Evolutionary conservation across 2,888 invertebrate genomes (phyloP), one percentile per base, ranked within the genome.

Genomic region (Deilephila porcellus): DNA sequence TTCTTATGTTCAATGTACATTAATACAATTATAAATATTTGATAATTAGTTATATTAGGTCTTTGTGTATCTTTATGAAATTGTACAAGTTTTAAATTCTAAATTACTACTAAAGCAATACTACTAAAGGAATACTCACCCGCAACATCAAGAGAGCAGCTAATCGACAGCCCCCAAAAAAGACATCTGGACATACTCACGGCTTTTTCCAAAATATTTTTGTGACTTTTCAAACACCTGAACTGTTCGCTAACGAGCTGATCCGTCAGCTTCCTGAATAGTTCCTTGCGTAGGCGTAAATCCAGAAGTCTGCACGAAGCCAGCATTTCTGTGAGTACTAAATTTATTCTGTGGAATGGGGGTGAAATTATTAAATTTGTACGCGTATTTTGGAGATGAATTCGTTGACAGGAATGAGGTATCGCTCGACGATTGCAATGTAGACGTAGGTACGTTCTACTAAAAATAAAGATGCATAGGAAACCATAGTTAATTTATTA

Each of bases 281-380:
- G 73, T 60, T 81, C 60, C 20, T 89, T 86, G 25, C 84, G 86
- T 17, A 82, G 77, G 59, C 78, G 74, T 74, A 90, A 81, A 80
- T 90, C 85, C 25, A 88, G 72, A 56, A 89, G 83, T 79, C 84
- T 85, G n/a, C 85, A 72, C 5, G 83, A 82, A n/a, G 79, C 78
- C 63, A 86, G 75, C 71, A 86, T 60, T 82, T 91, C 90, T 4
- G 88, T 88, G 53, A 89, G 71, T 71, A 88, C 78, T 74, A 90
- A 79, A 78, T 90, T 90, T 73, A 85, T 81, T 63, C 90, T 90
- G 67, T 7, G 67, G 67, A 52, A 52, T 67, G 25, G 17, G 45
- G n/a, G 19, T 63, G 19, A 34, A 52, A 25, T 67, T 17, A 45
- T n/a, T 67, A 67, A 25, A 52, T 45, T 45, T 64, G 25, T 25